Percentiles rank a stretch among this genome's conserved stretches.
Evolutionary conservation across 1,140 invertebrate genomes (phyloP).

Genomic region (Conopomorpha cramerella): DNA sequence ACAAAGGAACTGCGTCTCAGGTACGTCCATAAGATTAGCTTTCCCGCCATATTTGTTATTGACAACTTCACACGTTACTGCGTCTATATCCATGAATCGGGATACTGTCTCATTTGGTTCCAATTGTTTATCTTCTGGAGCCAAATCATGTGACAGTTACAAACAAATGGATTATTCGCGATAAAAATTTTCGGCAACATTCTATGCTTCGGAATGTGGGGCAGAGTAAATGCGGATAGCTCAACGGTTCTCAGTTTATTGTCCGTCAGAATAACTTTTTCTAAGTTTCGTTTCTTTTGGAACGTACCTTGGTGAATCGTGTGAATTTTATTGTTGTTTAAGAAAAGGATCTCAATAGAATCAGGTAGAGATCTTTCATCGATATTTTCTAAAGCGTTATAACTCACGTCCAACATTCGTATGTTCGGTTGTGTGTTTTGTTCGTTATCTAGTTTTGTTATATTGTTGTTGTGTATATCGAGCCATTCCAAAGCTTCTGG

Average conservation of each 20-base stretch:
- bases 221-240: slow-evolving; percentile 71
- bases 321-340: slow-evolving; percentile 79
- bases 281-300: slow-evolving; percentile 69
- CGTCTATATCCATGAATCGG: slow-evolving; percentile 82
- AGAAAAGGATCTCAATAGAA: slow-evolving; percentile 73
- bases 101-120: slow-evolving; percentile 74
- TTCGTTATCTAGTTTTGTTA: slow-evolving; percentile 71
- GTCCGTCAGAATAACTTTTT: slow-evolving; percentile 76
- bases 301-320: slow-evolving; percentile 77
- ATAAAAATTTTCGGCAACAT: slow-evolving; percentile 77
- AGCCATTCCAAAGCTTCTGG: slow-evolving; percentile 71
- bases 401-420: slow-evolving; percentile 78
- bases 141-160: slow-evolving; percentile 87
- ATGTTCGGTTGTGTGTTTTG: slow-evolving; percentile 80
- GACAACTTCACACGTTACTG: slow-evolving; percentile 79
- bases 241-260: slow-evolving; percentile 78
- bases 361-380: slow-evolving; percentile 73
- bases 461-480: slow-evolving; percentile 73
- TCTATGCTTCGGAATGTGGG: slow-evolving; percentile 66
- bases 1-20: slow-evolving; percentile 84
- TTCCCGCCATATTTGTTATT: slow-evolving; percentile 81
- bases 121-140: slow-evolving; percentile 76
- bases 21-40: slow-evolving; percentile 75
- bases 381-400: slow-evolving; percentile 72
- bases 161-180: slow-evolving; percentile 81